phyloP scores from a whole-genome alignment of 1,140 invertebrate genomes.

The Saccostrea glomerata region DNA sequence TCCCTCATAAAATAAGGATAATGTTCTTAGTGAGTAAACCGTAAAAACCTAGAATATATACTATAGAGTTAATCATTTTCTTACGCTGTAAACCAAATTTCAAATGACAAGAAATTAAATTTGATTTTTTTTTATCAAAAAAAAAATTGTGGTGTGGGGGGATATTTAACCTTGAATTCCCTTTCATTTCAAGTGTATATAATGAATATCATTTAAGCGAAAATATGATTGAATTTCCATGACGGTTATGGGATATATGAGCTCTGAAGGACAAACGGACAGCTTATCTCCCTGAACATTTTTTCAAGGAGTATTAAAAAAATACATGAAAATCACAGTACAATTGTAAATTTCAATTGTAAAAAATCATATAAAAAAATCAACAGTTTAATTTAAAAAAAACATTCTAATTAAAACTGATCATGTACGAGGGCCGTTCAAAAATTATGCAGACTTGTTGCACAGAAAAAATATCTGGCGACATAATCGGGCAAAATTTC shows the following conservation, averaged over 20 bases:
- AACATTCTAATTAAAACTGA: background rate
- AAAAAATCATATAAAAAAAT: background rate
- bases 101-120: too few relatives aligned
- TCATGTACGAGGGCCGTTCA: background rate
- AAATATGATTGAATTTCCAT: conserved; percentile 7
- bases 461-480: too few relatives aligned
- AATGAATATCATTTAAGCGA: background rate
- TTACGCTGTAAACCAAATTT: too few relatives aligned
- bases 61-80: too few relatives aligned
- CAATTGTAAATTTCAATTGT: conserved; percentile 1
- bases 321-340: background rate
- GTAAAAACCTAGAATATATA: too few relatives aligned
- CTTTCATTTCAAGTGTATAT: too few relatives aligned
- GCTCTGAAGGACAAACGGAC: background rate
- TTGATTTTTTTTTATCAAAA: too few relatives aligned
- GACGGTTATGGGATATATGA: background rate
- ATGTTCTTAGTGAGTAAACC: too few relatives aligned
- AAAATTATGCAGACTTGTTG: background rate
- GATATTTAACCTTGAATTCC: too few relatives aligned
- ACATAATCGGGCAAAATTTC: too few relatives aligned
- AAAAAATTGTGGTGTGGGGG: background rate
- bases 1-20: too few relatives aligned
- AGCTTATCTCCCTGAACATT: background rate
- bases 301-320: background rate
- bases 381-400: background rate